Percentiles rank a stretch among this genome's conserved stretches.
Evolutionary conservation across 2,113 vertebrate species (phyloP).

Genomic region (Microtus pennsylvanicus): DNA sequence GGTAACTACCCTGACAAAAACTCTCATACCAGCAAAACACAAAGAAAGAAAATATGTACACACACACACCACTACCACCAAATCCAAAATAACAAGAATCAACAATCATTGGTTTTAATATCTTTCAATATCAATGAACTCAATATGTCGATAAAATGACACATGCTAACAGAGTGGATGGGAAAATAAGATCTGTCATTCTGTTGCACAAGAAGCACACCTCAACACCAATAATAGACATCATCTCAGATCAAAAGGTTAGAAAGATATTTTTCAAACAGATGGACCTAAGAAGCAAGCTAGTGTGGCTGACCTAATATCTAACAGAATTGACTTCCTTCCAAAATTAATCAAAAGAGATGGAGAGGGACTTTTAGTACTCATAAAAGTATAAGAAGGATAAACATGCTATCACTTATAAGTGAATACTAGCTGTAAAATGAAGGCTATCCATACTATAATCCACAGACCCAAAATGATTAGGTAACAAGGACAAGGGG

Average conservation of each 20-base stretch:
- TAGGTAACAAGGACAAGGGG: too few relatives aligned
- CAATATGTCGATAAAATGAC: background rate
- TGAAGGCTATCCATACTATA: too few relatives aligned
- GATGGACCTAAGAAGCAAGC: background rate
- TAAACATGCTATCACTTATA: too few relatives aligned
- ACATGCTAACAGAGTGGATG: background rate
- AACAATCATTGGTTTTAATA: background rate
- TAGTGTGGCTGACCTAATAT: background rate
- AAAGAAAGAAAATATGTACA: background rate
- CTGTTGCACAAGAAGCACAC: background rate
- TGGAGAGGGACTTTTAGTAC: background rate
- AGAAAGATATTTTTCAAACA: background rate
- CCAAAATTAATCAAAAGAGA: background rate
- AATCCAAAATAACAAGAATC: background rate
- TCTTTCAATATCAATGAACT: background rate
- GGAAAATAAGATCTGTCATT: background rate
- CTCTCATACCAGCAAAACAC: too few relatives aligned
- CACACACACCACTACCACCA: background rate
- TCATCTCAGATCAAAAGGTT: background rate
- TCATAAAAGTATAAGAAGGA: too few relatives aligned
- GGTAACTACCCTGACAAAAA: too few relatives aligned
- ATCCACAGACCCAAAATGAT: too few relatives aligned
- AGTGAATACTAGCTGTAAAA: too few relatives aligned
- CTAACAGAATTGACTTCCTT: background rate
- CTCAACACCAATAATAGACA: background rate